These are phyloP conservation scores for Helicoverpa assulta DNA, from an alignment of 2,888 invertebrate genomes.

Conservation along the genomic window DNA sequence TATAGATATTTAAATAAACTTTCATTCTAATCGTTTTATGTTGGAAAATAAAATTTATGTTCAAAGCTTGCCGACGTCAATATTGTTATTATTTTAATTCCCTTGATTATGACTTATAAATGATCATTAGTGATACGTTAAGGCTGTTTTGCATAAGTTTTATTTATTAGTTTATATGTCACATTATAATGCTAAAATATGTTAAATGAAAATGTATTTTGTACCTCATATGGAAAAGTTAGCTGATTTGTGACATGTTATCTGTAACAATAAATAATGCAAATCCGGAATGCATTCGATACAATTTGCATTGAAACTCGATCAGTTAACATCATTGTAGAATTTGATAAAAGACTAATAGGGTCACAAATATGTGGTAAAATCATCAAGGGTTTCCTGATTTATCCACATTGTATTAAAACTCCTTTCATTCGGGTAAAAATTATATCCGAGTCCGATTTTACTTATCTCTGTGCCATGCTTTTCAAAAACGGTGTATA, in stretches of 20 bases:
- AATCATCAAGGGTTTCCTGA: too few species aligned
- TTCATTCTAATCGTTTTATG: conserved; percentile 23
- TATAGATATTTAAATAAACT: conserved; percentile 36
- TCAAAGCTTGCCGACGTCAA: background rate
- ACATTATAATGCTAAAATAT: background rate
- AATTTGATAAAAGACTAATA: background rate
- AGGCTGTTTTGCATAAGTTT: background rate
- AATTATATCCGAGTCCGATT: too few species aligned
- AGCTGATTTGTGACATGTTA: conserved; percentile 3
- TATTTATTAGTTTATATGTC: background rate
- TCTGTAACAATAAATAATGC: conserved; percentile 16
- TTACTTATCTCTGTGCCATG: too few species aligned
- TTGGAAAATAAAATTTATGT: background rate
- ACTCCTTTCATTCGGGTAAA: too few species aligned
- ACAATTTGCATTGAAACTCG: conserved; percentile 30
- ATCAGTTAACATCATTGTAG: background rate
- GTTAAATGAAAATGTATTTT: background rate
- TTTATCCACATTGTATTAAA: too few species aligned
- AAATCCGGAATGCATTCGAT: conserved; percentile 9
- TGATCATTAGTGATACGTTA: background rate
- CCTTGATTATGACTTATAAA: conserved; percentile 1
- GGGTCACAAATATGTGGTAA: background rate
- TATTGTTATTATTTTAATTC: conserved; percentile 5
- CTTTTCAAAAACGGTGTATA: too few species aligned
- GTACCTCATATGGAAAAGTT: background rate